Base-by-base conservation (phyloP, 2,888 invertebrate species). In the Noctua comes region DNA sequence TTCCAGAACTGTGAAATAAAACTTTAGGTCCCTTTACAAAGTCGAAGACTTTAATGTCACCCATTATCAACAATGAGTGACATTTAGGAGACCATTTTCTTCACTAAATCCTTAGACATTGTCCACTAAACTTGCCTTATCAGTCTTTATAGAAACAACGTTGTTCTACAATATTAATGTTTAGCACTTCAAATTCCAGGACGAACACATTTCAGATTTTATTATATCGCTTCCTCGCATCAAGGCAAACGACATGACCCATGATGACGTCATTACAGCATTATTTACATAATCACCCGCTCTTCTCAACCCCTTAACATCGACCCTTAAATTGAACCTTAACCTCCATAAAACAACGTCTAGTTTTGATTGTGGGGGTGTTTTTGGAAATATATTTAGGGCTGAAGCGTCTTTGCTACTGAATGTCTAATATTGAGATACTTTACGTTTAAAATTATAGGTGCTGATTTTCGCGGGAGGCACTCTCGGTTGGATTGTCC, bases 261-360 rank as follows among this genome's bases (percentile, higher is more conserved):
- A 85, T 93, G 92, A 94, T 94, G 94, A 93, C 92, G 92, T 93
- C 94, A 94, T 95, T 94, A 94, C 90, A 90, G 91, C 91, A 92
- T 91, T 93, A 94, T 95, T 95, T 94, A 93, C 95, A 94, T 95
- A 95, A 95, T 95, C 93, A 92, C 92, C 89, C 86, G 87, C 43
- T 89, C 86, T 87, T 77, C 88, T 88, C 88, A 86, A 89, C 86
- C 87, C 85, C 73, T 84, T 82, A 68, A 83, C 75, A 79, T 62
- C 72, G 76, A 86, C 81, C 66, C 51, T 80, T 48, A 90, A 89
- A 88, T 84, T 88, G 87, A 84, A 85, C 85, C 85, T 79, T 90
- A 82, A 69, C 13, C 1, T 43, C 48, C 24, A 64, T 73, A 79
- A 57, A 64, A 76, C 79, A 91, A 76, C 83, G 91, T 80, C 76